phyloP scores from a whole-genome alignment of 2,113 vertebrate species.

The Balaeniceps rex region DNA sequence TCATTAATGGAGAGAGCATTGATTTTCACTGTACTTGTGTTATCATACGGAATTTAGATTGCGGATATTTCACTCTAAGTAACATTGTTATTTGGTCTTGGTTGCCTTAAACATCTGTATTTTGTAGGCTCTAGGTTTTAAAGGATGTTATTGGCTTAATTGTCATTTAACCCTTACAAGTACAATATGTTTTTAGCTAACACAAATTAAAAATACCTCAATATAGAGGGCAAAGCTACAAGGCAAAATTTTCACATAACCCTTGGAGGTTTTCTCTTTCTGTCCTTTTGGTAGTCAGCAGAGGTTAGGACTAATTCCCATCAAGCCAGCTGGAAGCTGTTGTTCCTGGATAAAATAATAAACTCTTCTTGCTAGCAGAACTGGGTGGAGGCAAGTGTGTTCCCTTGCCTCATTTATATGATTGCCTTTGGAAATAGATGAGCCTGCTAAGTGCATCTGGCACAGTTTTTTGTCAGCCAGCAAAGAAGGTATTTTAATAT shows the following conservation, averaged over 20 bases:
- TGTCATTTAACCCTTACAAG: neutral
- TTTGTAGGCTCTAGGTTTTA: neutral
- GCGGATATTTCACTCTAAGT: neutral
- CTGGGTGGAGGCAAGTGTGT: neutral
- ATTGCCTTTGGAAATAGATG: neutral
- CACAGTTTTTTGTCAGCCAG: neutral
- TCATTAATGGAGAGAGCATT: neutral
- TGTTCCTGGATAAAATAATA: neutral
- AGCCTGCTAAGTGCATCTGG: neutral
- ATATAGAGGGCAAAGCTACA: neutral
- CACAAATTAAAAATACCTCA: neutral
- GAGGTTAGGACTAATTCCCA: neutral
- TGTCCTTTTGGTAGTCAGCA: neutral
- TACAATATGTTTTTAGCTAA: neutral
- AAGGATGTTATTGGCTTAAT: neutral
- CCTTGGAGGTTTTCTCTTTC: neutral
- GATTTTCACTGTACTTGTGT: neutral
- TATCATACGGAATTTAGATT: neutral
- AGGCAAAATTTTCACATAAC: neutral
- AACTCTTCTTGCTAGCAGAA: neutral
- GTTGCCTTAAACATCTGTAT: neutral
- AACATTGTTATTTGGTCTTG: neutral
- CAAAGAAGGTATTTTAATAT: neutral
- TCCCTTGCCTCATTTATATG: neutral
- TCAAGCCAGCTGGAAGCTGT: neutral